Evolutionary conservation across 2,113 vertebrate species (phyloP).

Genomic region (Agapornis roseicollis): DNA sequence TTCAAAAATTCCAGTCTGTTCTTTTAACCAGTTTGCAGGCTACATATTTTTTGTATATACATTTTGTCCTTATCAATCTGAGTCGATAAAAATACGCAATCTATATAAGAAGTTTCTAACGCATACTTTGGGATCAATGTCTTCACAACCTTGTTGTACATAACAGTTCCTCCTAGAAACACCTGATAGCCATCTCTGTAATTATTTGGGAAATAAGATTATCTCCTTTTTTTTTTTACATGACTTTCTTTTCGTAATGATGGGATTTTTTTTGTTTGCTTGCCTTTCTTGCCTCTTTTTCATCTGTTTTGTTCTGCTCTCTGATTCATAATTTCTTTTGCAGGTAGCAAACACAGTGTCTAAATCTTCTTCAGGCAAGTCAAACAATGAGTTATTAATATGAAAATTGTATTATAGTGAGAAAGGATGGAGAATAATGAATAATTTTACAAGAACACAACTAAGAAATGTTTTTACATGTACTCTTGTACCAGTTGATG

Average conservation of each 20-base stretch:
- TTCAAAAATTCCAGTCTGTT: neutral
- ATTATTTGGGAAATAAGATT: neutral
- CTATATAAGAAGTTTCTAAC: neutral
- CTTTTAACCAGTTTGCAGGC: neutral
- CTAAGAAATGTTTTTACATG: neutral
- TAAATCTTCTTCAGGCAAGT: neutral
- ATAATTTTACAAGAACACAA: neutral
- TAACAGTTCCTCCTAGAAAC: neutral
- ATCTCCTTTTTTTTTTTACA: neutral
- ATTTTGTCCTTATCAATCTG: neutral
- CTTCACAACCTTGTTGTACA: neutral
- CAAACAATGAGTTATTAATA: neutral
- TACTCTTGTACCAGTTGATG: neutral
- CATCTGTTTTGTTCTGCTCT: neutral
- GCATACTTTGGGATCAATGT: neutral
- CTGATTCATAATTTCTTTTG: neutral
- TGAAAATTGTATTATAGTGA: neutral
- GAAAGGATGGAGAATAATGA: neutral
- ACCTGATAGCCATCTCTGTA: neutral
- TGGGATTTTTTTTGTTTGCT: rapidly evolving
- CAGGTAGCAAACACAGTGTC: neutral
- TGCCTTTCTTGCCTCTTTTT: rapidly evolving
- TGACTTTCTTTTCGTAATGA: neutral
- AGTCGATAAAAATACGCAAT: neutral
- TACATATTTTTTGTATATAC: neutral